Percentiles rank a stretch among this genome's conserved stretches.
Conservation (phyloP, 2,797 vertebrate species). For the Cuculus canorus region DNA sequence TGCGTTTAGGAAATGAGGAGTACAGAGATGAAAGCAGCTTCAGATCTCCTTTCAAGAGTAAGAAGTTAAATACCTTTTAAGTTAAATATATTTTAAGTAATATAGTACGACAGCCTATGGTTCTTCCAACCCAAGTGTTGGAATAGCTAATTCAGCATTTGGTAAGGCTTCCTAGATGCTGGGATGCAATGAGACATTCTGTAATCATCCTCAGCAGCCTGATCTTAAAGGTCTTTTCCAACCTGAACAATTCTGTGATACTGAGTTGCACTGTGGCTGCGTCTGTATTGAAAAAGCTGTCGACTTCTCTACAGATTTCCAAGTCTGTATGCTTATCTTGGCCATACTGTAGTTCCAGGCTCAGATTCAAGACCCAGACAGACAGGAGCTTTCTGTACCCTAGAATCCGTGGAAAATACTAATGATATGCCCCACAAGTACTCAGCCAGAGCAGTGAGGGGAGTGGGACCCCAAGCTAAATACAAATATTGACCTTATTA, state of each 20-base stretch:
- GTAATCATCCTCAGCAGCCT: not conserved
- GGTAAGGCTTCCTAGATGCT: not conserved
- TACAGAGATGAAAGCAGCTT: not conserved
- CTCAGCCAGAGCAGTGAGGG: not conserved
- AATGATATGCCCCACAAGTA: rapidly evolving
- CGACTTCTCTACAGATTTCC: not conserved
- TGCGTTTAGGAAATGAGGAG: not conserved
- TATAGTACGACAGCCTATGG: not conserved
- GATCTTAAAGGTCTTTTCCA: too few relatives aligned
- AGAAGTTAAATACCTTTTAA: not conserved
- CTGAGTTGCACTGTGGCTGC: not conserved
- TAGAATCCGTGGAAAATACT: not conserved
- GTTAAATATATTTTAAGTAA: not conserved
- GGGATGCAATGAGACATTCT: not conserved
- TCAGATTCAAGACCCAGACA: not conserved
- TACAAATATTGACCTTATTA: not conserved
- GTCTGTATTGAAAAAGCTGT: not conserved
- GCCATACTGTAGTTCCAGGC: not conserved
- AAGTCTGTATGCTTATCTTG: rapidly evolving
- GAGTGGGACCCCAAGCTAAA: not conserved
- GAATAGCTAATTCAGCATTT: not conserved
- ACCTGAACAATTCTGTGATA: too few relatives aligned
- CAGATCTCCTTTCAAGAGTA: not conserved
- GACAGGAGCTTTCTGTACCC: not conserved
- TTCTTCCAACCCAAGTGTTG: not conserved